phyloP scores from a whole-genome alignment of 2,888 invertebrate genomes.

The Stegana nigrithorax region DNA sequence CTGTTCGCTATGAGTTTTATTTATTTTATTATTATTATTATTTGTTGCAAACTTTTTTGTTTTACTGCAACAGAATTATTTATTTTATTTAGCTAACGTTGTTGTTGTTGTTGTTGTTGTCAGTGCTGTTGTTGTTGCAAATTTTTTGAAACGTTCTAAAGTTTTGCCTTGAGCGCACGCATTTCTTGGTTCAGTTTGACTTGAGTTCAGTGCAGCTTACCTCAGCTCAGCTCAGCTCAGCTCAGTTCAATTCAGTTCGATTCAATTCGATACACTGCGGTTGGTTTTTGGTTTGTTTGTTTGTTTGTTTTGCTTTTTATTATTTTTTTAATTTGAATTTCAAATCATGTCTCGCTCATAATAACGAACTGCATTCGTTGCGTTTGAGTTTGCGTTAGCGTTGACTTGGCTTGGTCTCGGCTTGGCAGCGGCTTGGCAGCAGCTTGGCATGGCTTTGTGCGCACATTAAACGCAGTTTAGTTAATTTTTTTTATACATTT shows the following conservation, averaged over 20 bases:
- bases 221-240: too few species aligned
- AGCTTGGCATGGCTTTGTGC: neutral
- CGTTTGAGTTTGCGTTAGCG: neutral
- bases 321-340: constrained; percentile 53
- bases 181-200: constrained; percentile 47
- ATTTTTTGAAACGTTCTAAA: neutral
- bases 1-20: neutral
- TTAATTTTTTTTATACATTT: constrained; percentile 12
- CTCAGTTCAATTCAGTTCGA: too few species aligned
- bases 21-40: neutral
- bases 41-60: neutral
- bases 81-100: neutral
- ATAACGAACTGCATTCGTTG: constrained; percentile 3
- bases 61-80: neutral
- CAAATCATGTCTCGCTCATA: constrained; percentile 43
- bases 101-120: neutral
- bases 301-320: constrained; percentile 33
- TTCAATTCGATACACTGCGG: constrained; percentile 22
- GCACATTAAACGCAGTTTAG: too few species aligned
- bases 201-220: constrained; percentile 17
- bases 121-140: neutral
- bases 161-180: constrained; percentile 42
- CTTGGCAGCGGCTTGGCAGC: neutral
- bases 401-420: constrained; percentile 3
- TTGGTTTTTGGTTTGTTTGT: too few species aligned